phyloP scores from a whole-genome alignment of 1,140 invertebrate species.

The Polypedilum vanderplanki region DNA sequence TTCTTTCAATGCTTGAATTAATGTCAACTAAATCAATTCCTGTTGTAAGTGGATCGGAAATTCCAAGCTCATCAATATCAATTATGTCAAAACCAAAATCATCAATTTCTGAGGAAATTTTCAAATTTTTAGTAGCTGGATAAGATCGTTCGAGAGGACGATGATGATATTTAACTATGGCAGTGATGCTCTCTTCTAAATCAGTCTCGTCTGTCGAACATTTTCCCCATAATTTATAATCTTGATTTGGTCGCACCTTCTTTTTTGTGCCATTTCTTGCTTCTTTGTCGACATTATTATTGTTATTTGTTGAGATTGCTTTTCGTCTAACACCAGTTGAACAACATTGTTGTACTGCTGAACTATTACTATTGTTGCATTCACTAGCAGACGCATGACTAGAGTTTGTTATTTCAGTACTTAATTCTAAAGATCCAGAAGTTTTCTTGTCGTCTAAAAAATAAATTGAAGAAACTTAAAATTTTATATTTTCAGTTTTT shows the following conservation, averaged over 20 bases:
- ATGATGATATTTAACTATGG: slow-evolving; percentile 44
- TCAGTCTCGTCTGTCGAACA: slow-evolving; percentile 34
- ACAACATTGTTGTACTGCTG: not conserved
- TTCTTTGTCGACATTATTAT: not conserved
- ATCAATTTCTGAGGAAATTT: slow-evolving; percentile 47
- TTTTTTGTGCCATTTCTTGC: slow-evolving; percentile 39
- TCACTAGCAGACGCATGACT: slow-evolving; percentile 15
- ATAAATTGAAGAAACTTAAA: too few relatives aligned
- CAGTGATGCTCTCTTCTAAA: slow-evolving; percentile 33
- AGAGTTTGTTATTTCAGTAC: not conserved
- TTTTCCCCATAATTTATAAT: slow-evolving; percentile 40
- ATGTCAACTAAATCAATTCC: slow-evolving; percentile 30
- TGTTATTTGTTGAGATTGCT: not conserved
- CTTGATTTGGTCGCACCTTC: slow-evolving; percentile 39
- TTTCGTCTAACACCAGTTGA: slow-evolving; percentile 30
- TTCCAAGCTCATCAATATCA: slow-evolving; percentile 55
- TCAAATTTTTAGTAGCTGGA: slow-evolving; percentile 44
- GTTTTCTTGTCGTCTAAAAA: not conserved
- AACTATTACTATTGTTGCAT: not conserved
- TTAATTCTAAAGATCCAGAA: not conserved
- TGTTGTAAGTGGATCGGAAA: slow-evolving; percentile 21
- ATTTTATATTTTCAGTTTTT: not conserved
- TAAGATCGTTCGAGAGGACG: slow-evolving; percentile 52
- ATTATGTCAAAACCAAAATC: slow-evolving; percentile 66
- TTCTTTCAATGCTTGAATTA: slow-evolving; percentile 32